These are phyloP conservation scores for Lamellibrachia columna DNA, from an alignment of 2,888 invertebrate species.

Conservation along the genomic window DNA sequence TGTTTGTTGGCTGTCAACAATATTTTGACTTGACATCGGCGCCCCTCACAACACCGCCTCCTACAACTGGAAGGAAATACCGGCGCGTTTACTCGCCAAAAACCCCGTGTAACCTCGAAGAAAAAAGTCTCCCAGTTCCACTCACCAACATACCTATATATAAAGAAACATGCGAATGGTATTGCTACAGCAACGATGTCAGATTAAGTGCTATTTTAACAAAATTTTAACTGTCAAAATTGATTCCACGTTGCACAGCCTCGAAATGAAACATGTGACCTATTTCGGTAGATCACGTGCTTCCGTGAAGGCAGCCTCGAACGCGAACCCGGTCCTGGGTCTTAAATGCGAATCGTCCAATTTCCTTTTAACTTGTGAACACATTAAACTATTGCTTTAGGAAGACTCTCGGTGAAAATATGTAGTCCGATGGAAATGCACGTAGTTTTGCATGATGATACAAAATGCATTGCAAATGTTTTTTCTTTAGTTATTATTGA, in stretches of 20 bases:
- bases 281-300: background rate
- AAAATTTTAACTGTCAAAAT: background rate
- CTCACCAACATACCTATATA: slow-evolving; percentile 3
- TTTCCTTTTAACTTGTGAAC: no score
- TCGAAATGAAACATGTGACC: background rate
- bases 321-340: background rate
- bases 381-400: no score
- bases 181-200: background rate
- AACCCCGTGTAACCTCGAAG: background rate
- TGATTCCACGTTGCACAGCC: slow-evolving; percentile 6
- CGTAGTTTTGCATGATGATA: no score
- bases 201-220: background rate
- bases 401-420: no score
- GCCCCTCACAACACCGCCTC: background rate
- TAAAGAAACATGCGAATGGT: slow-evolving; percentile 12
- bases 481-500: no score
- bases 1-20: background rate
- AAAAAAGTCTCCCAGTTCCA: background rate
- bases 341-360: no score
- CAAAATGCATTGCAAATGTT: no score
- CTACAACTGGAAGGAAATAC: background rate
- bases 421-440: no score
- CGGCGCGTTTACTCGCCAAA: background rate
- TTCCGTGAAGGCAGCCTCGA: background rate
- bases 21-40: background rate